Conservation (phyloP, 2,113 vertebrate species). For the Semicossyphus pulcher region DNA sequence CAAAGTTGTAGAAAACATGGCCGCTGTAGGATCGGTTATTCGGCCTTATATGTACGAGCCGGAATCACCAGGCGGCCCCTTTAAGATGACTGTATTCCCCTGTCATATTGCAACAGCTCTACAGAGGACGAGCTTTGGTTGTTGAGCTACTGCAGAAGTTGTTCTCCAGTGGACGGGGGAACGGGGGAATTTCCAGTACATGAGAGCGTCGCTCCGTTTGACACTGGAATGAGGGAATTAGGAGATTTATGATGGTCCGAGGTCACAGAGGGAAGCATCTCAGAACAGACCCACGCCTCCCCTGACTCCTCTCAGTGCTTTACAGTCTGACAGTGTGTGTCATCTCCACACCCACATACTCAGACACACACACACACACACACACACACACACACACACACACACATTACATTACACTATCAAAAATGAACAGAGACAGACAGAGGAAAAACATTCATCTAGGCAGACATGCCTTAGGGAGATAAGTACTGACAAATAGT, state of each 20-base stretch:
- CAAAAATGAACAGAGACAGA: conserved; percentile 7
- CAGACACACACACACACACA: background rate
- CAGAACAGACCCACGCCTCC: conserved; percentile 63
- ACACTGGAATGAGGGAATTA: conserved; percentile 78
- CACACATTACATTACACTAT: conserved; percentile 1
- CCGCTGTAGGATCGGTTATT: no score
- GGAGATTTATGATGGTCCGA: conserved; percentile 75
- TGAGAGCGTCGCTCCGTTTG: conserved; percentile 63
- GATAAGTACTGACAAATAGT: background rate
- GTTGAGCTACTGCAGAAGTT: conserved; percentile 54
- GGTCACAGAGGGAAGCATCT: conserved; percentile 71
- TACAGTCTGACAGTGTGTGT: conserved; percentile 73
- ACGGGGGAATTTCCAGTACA: conserved; percentile 69
- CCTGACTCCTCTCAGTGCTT: conserved; percentile 66
- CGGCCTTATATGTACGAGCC: no score
- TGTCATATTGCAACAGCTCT: conserved; percentile 4
- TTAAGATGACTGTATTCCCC: conserved; percentile 3
- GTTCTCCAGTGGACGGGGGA: conserved; percentile 14
- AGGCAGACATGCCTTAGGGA: no score
- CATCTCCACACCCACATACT: conserved; percentile 63
- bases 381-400: conserved; percentile 14
- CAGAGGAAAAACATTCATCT: background rate
- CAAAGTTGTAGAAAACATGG: no score
- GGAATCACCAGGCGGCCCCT: background rate
- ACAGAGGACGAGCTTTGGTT: conserved; percentile 19